Conservation (phyloP, 1,140 invertebrate species). For the Cepaea nemoralis region DNA sequence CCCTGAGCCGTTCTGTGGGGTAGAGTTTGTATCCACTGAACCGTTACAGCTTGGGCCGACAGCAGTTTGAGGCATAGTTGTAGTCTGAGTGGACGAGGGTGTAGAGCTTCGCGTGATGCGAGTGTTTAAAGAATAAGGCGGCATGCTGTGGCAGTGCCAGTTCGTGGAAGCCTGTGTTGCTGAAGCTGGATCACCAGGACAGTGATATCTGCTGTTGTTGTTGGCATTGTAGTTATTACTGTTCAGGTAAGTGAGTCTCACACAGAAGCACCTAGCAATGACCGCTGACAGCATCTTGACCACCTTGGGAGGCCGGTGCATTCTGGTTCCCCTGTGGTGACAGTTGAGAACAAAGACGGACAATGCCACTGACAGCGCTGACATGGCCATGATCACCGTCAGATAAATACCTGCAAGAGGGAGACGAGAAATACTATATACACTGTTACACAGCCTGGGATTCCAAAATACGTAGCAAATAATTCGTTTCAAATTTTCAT, state of each 20-base stretch:
- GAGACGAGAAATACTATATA: constrained; percentile 4
- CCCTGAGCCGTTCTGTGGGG: background rate
- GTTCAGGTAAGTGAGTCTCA: constrained; percentile 45
- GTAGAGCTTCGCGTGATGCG: background rate
- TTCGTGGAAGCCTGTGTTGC: background rate
- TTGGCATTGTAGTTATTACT: background rate
- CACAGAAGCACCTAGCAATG: constrained; percentile 54
- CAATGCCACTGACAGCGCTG: constrained; percentile 70
- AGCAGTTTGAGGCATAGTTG: background rate
- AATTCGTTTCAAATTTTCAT: no score
- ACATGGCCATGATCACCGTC: constrained; percentile 71
- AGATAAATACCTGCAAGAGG: constrained; percentile 69
- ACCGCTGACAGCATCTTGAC: constrained; percentile 48
- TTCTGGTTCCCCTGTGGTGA: constrained; percentile 62
- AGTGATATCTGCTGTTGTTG: constrained; percentile 7
- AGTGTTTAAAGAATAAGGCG: background rate
- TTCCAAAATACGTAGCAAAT: no score
- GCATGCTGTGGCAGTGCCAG: constrained; percentile 13
- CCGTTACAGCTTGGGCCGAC: constrained; percentile 1
- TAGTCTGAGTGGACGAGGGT: background rate
- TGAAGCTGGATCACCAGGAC: background rate
- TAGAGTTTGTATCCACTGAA: background rate
- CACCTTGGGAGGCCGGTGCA: constrained; percentile 56
- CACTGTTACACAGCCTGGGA: no score
- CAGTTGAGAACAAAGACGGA: constrained; percentile 71